Percentiles rank a stretch among this genome's conserved stretches.
Evolutionary conservation across 2,113 vertebrate species (phyloP).

Genomic region (Sylvia atricapilla): DNA sequence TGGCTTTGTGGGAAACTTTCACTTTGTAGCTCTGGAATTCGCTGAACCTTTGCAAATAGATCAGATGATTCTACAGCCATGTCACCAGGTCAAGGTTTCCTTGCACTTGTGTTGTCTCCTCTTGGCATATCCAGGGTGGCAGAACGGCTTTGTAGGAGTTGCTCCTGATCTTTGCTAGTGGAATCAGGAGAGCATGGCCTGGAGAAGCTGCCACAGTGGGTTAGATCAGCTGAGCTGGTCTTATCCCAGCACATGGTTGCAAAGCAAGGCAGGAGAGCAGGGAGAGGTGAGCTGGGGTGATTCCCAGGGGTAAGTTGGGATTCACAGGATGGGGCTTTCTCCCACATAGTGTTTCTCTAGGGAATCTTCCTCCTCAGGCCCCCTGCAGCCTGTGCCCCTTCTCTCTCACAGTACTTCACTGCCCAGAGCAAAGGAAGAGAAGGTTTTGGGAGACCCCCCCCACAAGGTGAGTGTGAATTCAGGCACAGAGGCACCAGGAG

Average conservation of each 20-base stretch:
- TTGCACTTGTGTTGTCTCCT: background rate
- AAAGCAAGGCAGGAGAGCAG: background rate
- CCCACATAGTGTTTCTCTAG: background rate
- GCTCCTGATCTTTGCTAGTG: background rate
- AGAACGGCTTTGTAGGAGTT: background rate
- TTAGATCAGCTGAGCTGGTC: background rate
- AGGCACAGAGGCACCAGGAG: background rate
- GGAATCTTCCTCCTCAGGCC: background rate
- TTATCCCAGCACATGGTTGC: background rate
- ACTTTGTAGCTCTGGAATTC: background rate
- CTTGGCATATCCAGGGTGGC: background rate
- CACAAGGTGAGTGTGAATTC: background rate
- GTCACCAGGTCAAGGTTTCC: background rate
- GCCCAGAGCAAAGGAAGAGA: background rate
- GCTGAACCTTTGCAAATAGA: background rate
- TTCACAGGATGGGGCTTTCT: background rate
- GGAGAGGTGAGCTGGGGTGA: background rate
- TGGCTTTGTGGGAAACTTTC: background rate
- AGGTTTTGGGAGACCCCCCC: background rate
- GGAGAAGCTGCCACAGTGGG: background rate
- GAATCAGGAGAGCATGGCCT: background rate
- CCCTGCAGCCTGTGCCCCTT: background rate
- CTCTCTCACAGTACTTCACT: background rate
- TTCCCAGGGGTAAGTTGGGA: fast-evolving
- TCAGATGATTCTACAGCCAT: background rate